Evolutionary conservation across 2,113 vertebrate genomes (phyloP), one percentile per base, ranked within the genome.

Genomic region (Tenrec ecaudatus): DNA sequence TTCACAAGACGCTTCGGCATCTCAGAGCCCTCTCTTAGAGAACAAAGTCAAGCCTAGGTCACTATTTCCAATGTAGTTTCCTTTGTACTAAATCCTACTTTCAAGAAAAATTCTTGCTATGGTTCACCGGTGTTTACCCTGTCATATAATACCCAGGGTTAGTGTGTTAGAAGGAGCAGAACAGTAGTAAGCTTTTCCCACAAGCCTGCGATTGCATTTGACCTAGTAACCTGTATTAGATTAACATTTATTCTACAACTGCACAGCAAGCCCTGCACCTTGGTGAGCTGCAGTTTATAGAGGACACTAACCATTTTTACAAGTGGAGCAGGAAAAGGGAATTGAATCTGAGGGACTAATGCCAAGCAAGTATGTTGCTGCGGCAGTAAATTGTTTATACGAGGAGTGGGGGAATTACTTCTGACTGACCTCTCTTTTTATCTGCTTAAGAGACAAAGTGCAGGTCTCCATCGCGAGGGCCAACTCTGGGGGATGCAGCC

Each of bases 151-250:
- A 98, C 98, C 98, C 97, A 98, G 98, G 98, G 98, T 98, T 98
- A 98, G 98, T 98, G 98, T 98, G 98, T 98, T 98, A 98, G 98
- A 98, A 98, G 98, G 98, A 98, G 98, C 98, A 98, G 98, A 98
- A 98, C 97, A 98, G 98, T 98, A 98, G 98, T 98, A 98, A 98
- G 98, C 98, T 98, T 98, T 98, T 98, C 98, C 98, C 98, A 98
- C 98, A 98, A 98, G 98, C 97, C 98, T 98, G 97, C 98, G 98
- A 98, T 98, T 98, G 98, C 97, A 97, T 98, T 98, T 98, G 98
- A 98, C 98, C 98, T 98, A 98, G 98, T 98, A 98, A 98, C 98
- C 98, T 98, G 98, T 98, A 98, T 98, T 98, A 98, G 98, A 98
- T 98, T 98, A 98, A 98, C 98, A 98, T 98, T 98, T 98, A 98